A percentile compares a stretch with the other conserved stretches of the same genome.
phyloP scores from a whole-genome alignment of 2,113 vertebrate species.

The Panthera tigris region DNA sequence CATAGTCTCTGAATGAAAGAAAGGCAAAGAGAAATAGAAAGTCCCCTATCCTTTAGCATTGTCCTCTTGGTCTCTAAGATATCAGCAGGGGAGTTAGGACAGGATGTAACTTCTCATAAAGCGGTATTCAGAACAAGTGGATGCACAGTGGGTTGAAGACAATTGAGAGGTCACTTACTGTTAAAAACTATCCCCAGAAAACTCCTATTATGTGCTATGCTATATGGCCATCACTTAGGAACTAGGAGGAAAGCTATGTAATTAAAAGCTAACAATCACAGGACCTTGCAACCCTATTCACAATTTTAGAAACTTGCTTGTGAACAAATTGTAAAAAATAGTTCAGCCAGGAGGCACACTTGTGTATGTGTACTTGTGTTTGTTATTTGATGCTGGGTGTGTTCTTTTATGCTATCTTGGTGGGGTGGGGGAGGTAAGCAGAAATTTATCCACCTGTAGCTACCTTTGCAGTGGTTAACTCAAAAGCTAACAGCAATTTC shows the following conservation, averaged over 20 bases:
- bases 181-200: slow-evolving; percentile 50
- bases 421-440: background rate
- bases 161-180: slow-evolving; percentile 59
- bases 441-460: slow-evolving; percentile 24
- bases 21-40: background rate
- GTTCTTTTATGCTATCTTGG: background rate
- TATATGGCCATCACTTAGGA: background rate
- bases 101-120: slow-evolving; percentile 12
- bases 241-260: slow-evolving; percentile 7
- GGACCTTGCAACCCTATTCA: slow-evolving; percentile 20
- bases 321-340: slow-evolving; percentile 35
- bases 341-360: background rate
- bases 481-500: background rate
- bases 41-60: background rate
- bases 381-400: slow-evolving; percentile 47
- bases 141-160: background rate
- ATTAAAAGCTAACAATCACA: slow-evolving; percentile 23
- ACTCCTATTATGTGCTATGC: background rate
- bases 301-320: slow-evolving; percentile 49
- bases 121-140: slow-evolving; percentile 5
- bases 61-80: background rate
- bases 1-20: slow-evolving; percentile 87
- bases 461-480: slow-evolving; percentile 4
- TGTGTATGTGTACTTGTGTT: background rate
- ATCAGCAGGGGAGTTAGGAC: slow-evolving; percentile 1